Evolutionary conservation across 2,888 invertebrate species (phyloP), one percentile per base, ranked within the genome.

Genomic region (Pyrochroa serraticornis): DNA sequence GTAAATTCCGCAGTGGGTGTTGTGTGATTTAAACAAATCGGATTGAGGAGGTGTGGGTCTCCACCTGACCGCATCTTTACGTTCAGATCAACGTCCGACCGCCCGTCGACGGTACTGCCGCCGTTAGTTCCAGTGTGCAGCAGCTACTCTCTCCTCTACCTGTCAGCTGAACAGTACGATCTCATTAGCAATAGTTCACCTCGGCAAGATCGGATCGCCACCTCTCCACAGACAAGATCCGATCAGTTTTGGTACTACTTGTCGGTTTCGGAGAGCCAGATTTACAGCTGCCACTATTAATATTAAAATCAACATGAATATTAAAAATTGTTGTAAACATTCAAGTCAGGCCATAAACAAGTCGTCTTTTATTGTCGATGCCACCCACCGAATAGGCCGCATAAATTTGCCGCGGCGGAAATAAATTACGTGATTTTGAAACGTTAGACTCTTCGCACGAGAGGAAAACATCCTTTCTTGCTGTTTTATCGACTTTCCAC

Each of bases 1-100:
- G 69, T 68, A 63, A 68, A 69, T 69, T 69, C 69, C 69, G 61
- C 61, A 56, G 69, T 69, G 67, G 69, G 69, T 69, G 67, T 65
- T 60, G 52, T 54, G 65, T 69, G 69, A 69, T 69, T 68, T 67
- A 68, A 66, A 68, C 63, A 68, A 68, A 68, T 69, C 67, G 65
- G 63, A 64, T 64, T 62, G 67, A 64, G 59, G 64, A 65, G 63
- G 67, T 65, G 67, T 69, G 63, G 67, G 64, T 59, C 69, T 70
- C 66, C 69, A 70, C 70, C 68, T 70, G 70, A 70, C 65, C 70
- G 58, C 62, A 63, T 66, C 63, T 45, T 51, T 56, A 52, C 56
- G 39, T 32, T 45, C 66, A 64, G 69, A 70, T 69, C 70, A 69
- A 69, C 68, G 70, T 62, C 68, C 70, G 58, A 61, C 62, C 51